These are phyloP conservation scores for Drosophila tripunctata DNA, from an alignment of 2,888 invertebrate genomes.

Conservation along the genomic window DNA sequence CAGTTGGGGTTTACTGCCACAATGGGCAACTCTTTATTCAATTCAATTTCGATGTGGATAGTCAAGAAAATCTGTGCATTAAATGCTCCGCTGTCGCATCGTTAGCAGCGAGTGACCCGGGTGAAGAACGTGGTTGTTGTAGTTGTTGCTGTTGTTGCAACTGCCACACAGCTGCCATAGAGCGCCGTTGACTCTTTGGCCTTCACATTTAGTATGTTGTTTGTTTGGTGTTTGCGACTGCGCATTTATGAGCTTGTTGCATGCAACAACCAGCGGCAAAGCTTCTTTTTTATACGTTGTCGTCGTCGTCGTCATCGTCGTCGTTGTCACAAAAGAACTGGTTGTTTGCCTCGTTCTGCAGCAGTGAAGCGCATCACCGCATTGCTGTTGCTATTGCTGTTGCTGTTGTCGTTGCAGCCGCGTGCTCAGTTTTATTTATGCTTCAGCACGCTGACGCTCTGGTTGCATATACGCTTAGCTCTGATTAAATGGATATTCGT, in stretches of 20 bases:
- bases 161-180: slow-evolving; percentile 49
- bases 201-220: slow-evolving; percentile 67
- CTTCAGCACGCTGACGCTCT: slow-evolving; percentile 57
- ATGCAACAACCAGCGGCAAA: slow-evolving; percentile 4
- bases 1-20: slow-evolving; percentile 26
- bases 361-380: slow-evolving; percentile 76
- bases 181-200: slow-evolving; percentile 57
- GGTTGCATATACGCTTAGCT: slow-evolving; percentile 59
- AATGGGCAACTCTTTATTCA: slow-evolving; percentile 71
- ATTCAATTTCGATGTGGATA: slow-evolving; percentile 70
- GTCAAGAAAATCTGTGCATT: slow-evolving; percentile 73
- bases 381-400: slow-evolving; percentile 23
- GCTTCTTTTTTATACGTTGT: slow-evolving; percentile 5
- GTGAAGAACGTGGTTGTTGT: background rate
- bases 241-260: slow-evolving; percentile 63
- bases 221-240: slow-evolving; percentile 61
- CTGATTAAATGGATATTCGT: slow-evolving; percentile 76
- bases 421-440: slow-evolving; percentile 67
- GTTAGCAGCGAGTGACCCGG: slow-evolving; percentile 49
- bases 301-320: no score
- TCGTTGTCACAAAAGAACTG: slow-evolving; percentile 46
- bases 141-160: slow-evolving; percentile 26
- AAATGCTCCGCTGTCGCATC: slow-evolving; percentile 69
- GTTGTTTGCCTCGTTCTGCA: slow-evolving; percentile 61
- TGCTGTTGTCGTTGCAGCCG: slow-evolving; percentile 42